These are phyloP conservation scores for Nebria ingens DNA, from an alignment of 1,140 invertebrate species.

Conservation along the genomic window DNA sequence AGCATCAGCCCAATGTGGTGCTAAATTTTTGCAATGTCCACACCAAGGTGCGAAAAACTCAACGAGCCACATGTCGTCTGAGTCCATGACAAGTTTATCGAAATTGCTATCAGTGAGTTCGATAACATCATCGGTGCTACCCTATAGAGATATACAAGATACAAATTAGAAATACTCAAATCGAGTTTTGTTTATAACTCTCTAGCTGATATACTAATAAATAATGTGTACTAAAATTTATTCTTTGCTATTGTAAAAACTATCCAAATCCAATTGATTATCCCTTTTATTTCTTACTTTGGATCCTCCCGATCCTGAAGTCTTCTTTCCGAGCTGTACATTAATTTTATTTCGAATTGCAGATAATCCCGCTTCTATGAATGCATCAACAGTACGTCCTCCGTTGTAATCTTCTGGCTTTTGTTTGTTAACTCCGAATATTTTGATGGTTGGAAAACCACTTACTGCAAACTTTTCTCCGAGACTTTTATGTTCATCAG, in stretches of 20 bases:
- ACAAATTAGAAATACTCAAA: conserved; percentile 5
- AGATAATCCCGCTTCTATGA: conserved; percentile 74
- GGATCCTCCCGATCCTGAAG: conserved; percentile 62
- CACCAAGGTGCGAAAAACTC: conserved; percentile 98
- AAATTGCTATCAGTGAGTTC: conserved; percentile 94
- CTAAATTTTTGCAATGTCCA: conserved; percentile 92
- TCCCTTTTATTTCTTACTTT: conserved; percentile 60
- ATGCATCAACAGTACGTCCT: conserved; percentile 68
- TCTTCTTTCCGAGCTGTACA: conserved; percentile 50
- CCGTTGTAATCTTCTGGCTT: conserved; percentile 83
- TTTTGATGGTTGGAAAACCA: conserved; percentile 95
- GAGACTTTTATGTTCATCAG: conserved; percentile 77
- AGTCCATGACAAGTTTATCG: conserved; percentile 77
- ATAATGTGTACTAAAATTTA: background rate
- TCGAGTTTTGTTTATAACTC: conserved; percentile 26
- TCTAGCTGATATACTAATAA: background rate
- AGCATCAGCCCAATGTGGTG: conserved; percentile 89
- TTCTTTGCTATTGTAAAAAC: background rate
- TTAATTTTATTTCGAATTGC: conserved; percentile 60
- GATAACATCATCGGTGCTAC: conserved; percentile 65
- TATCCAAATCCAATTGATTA: conserved; percentile 51
- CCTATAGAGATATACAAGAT: conserved; percentile 12
- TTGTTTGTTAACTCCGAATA: conserved; percentile 81
- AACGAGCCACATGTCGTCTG: conserved; percentile 90
- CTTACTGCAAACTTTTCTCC: conserved; percentile 69